phyloP scores from a whole-genome alignment of 2,113 vertebrate genomes.

The Hippotragus niger region DNA sequence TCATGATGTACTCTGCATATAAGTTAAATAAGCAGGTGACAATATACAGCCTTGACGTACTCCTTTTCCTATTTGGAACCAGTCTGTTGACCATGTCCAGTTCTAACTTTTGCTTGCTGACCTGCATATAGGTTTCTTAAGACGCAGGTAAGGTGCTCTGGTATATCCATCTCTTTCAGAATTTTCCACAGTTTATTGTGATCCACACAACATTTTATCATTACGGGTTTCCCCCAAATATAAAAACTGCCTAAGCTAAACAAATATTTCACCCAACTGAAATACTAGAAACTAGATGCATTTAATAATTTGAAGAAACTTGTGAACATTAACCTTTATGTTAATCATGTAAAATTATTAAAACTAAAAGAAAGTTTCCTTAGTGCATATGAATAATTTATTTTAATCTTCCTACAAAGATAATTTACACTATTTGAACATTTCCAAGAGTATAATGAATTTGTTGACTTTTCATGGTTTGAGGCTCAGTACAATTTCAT shows the following conservation, averaged over 20 bases:
- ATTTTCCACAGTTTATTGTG: no score
- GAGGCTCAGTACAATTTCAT: neutral
- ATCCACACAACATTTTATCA: neutral
- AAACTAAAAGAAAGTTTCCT: neutral
- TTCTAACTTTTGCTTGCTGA: no score
- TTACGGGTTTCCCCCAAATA: neutral
- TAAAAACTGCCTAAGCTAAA: neutral
- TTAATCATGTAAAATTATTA: neutral
- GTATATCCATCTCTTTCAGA: no score
- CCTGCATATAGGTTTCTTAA: no score
- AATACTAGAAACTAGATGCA: neutral
- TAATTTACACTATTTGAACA: slow-evolving; percentile 6
- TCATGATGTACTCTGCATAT: no score
- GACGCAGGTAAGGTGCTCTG: no score
- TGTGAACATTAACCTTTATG: neutral
- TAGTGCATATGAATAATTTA: neutral
- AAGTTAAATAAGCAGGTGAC: no score
- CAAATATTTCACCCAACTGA: neutral
- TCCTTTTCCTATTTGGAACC: no score
- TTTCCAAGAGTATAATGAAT: neutral
- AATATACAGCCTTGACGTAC: no score
- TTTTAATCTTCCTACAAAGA: neutral
- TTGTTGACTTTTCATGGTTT: neutral
- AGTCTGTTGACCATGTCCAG: no score
- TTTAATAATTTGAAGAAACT: neutral